These are phyloP conservation scores for Tretioscincus oriximinensis DNA, from an alignment of 2,113 vertebrate genomes.

Conservation along the genomic window DNA sequence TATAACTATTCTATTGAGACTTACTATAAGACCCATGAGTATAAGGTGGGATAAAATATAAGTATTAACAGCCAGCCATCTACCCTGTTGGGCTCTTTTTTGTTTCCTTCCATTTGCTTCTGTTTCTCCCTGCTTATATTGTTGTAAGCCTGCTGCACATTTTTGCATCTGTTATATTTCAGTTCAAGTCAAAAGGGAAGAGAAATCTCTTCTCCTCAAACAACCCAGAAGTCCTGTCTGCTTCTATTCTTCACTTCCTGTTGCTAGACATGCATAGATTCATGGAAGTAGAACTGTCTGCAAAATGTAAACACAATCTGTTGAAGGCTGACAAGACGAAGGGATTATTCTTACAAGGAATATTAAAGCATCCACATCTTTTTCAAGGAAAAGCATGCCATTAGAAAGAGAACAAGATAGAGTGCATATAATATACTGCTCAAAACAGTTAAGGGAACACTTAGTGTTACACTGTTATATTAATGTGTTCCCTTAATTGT, in stretches of 20 bases:
- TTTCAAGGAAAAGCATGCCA: no score
- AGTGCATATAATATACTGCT: not conserved
- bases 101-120: not conserved
- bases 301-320: constrained; percentile 79
- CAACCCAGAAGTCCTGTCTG: not conserved
- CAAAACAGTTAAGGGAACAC: no score
- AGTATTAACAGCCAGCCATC: no score
- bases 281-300: constrained; percentile 71
- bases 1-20: no score
- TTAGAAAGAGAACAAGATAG: not conserved
- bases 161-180: not conserved
- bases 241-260: not conserved
- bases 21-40: no score
- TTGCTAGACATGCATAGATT: not conserved
- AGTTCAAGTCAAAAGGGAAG: not conserved
- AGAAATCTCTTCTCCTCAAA: not conserved
- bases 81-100: not conserved
- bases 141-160: not conserved
- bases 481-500: no score
- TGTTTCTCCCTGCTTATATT: not conserved
- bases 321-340: not conserved
- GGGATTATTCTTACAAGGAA: not conserved
- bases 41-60: no score
- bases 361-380: not conserved
- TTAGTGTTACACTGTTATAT: no score